Evolutionary conservation across 2,113 vertebrate genomes (phyloP).

Genomic region (Pimephales promelas): DNA sequence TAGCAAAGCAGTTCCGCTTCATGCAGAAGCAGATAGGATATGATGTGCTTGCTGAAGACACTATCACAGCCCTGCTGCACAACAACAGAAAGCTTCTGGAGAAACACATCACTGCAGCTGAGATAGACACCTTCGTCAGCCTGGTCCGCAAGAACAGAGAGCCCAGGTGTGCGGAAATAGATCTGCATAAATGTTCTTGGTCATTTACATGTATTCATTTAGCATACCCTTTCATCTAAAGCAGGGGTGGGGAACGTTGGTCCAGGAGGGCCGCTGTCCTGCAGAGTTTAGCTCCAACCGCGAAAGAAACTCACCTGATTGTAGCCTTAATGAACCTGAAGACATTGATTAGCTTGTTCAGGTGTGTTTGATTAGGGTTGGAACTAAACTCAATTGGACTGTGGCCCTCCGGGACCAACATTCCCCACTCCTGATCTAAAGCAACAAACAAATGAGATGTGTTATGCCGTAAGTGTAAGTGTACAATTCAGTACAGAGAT

Average conservation of each 20-base stretch:
- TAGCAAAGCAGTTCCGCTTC: slow-evolving; percentile 99
- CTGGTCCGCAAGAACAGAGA: slow-evolving; percentile 98
- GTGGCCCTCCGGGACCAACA: too few relatives aligned
- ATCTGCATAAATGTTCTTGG: neutral
- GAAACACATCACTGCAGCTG: slow-evolving; percentile 96
- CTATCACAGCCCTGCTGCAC: slow-evolving; percentile 94
- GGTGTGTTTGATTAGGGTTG: too few relatives aligned
- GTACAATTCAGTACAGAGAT: neutral
- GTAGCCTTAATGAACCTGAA: too few relatives aligned
- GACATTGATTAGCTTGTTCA: too few relatives aligned
- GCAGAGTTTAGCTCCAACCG: too few relatives aligned
- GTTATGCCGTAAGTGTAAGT: neutral
- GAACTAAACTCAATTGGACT: too few relatives aligned
- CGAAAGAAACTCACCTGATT: too few relatives aligned
- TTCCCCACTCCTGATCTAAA: neutral
- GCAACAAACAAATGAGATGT: neutral
- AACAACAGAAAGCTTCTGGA: slow-evolving; percentile 98
- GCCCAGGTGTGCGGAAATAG: slow-evolving; percentile 84
- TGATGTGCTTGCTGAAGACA: slow-evolving; percentile 97
- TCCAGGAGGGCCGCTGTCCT: too few relatives aligned
- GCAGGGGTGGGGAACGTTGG: neutral
- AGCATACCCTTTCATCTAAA: slow-evolving; percentile 9
- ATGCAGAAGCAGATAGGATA: slow-evolving; percentile 99
- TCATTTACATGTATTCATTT: slow-evolving; percentile 16
- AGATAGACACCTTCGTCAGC: slow-evolving; percentile 98